These are phyloP conservation scores for Zeus faber DNA, from an alignment of 2,113 vertebrate genomes.

Conservation along the genomic window DNA sequence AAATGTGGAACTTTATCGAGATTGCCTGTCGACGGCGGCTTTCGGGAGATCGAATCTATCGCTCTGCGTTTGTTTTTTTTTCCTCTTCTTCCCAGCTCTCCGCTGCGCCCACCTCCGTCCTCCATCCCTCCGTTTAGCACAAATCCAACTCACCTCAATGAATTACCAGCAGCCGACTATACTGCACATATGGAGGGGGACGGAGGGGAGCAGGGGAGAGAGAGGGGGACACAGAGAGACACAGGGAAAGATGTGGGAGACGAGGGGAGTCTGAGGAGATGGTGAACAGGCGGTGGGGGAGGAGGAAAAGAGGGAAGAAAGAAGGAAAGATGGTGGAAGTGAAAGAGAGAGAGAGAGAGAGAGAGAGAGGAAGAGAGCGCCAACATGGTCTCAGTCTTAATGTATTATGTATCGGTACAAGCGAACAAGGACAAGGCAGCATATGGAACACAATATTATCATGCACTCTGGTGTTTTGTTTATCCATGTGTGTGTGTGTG, in stretches of 20 bases:
- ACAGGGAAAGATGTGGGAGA: constrained; percentile 5
- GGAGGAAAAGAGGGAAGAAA: constrained; percentile 11
- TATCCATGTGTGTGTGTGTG: neutral
- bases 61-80: neutral
- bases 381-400: constrained; percentile 58
- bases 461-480: constrained; percentile 4
- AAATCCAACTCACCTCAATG: constrained; percentile 23
- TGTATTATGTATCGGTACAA: constrained; percentile 65
- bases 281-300: too few species aligned
- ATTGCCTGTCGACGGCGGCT: too few species aligned
- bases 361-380: constrained; percentile 20
- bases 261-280: constrained; percentile 16
- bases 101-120: neutral
- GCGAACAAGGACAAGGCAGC: constrained; percentile 44
- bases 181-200: neutral
- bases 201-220: neutral
- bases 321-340: neutral
- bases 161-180: constrained; percentile 29
- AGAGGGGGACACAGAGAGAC: neutral
- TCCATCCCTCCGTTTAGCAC: constrained; percentile 26
- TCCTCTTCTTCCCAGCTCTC: constrained; percentile 7
- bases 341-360: neutral
- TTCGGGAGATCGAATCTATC: constrained; percentile 7
- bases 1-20: too few species aligned
- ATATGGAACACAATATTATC: constrained; percentile 37